Base-by-base conservation (phyloP, 2,113 vertebrate species). In the Hyaena hyaena region DNA sequence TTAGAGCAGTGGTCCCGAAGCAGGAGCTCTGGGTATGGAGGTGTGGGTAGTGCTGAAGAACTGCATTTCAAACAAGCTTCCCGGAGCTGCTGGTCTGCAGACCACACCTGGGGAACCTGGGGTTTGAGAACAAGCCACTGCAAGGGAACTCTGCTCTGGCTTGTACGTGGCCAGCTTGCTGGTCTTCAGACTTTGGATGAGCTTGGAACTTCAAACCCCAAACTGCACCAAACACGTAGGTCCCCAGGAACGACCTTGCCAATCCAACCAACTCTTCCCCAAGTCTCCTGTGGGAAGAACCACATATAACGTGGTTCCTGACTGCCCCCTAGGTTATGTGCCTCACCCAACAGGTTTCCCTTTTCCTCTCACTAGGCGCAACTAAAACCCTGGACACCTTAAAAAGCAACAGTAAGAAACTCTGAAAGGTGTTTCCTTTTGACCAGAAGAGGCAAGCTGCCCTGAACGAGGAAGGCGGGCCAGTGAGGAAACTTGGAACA, bases 81-180 rank as follows among this genome's bases (percentile, higher is more conserved):
- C 5, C 16, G 7, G 5, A 21, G 53, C 7, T 1, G 19, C 12
- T 15, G 1, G 17, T 19, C 28, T 48, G 10, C 31, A 35, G 39
- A 69, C 3, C 16, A 39, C 53, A 11, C 43, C 33, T 31, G 5
- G 45, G 65, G 23, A 35, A 23, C 28, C 19, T 33, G 24, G 26
- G 19, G 28, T n/a, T n/a, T n/a, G 21, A 76, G 10, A 24, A 14
- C 1, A 35, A 50, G 55, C 9, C 5, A 28, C 8, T 31, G 28
- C 53, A 23, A 23, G 24, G 17, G 61, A 7, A 39, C n/a, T 28
- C 11, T 15, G 0, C 0, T 5, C 8, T 26, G 55, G 35, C 17
- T 1, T 2, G 1, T 19, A 7, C 9, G 11, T 35, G 24, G 12
- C 8, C 10, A 2, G 39, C 58, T 33, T 39, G 45, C 48, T 19